phyloP scores from a whole-genome alignment of 2,797 vertebrate species.

The Tenualosa ilisha region DNA sequence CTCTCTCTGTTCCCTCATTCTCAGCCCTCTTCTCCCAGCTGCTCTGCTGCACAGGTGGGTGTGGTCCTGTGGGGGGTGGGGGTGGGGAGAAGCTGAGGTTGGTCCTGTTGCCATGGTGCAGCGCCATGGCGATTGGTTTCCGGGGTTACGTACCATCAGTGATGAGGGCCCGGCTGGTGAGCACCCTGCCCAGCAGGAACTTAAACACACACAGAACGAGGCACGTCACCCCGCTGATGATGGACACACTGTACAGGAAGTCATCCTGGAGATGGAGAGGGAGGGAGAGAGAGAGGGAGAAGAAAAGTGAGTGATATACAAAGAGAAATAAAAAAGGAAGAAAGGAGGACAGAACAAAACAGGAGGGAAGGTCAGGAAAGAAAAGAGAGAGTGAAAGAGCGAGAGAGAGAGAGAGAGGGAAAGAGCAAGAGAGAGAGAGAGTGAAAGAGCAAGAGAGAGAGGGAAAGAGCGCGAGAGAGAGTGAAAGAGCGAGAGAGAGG shows the following conservation, averaged over 20 bases:
- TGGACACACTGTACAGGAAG: constrained; percentile 95
- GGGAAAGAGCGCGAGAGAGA: constrained; percentile 21
- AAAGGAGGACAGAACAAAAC: neutral
- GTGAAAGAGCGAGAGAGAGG: neutral
- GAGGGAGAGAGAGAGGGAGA: constrained; percentile 35
- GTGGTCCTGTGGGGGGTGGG: neutral
- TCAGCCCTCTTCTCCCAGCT: neutral
- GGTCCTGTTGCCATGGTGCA: constrained; percentile 30
- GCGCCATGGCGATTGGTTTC: constrained; percentile 13
- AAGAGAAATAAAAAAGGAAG: constrained; percentile 22
- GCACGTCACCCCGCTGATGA: constrained; percentile 91
- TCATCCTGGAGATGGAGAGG: constrained; percentile 78
- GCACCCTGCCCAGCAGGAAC: constrained; percentile 92
- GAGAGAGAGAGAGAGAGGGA: neutral
- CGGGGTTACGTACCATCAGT: constrained; percentile 83
- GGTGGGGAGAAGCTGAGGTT: neutral
- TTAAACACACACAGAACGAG: constrained; percentile 85
- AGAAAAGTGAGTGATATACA: neutral
- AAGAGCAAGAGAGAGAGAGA: neutral
- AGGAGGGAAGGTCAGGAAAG: constrained; percentile 13
- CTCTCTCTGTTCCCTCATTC: neutral
- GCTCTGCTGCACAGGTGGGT: neutral
- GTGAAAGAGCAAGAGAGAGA: neutral
- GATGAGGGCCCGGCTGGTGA: constrained; percentile 94
- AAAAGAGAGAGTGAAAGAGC: neutral